Evolutionary conservation across 2,888 invertebrate species (phyloP), one percentile per base, ranked within the genome.

Genomic region (Phrixothrix hirtus): DNA sequence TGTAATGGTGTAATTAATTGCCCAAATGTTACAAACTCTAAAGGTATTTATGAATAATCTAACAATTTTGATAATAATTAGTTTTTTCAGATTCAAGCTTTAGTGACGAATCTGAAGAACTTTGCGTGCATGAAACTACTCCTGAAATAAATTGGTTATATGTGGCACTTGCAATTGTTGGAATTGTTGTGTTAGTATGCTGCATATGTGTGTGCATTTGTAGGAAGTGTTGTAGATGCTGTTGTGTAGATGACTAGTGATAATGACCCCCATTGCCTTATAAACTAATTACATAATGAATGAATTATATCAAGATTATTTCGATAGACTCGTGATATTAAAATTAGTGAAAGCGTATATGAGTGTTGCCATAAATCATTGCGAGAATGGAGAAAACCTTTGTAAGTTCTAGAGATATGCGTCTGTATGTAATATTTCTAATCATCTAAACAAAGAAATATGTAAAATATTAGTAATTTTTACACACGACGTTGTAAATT

Each of bases 1-100:
- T 94, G 94, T 74, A 93, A 94, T 69, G 93, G 93, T 2, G 83
- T 92, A 1, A 82, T 89, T 10, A 94, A 94, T 72, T 94, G 94
- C 73, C 93, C 93, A 1, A 88, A 88, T 68, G 76, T 83, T 10
- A 84, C 87, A 1, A 73, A 77, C 16, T 64, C 64, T 36, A 74
- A 74, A 26, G 82, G 82, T 62, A 73, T 76, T 3, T 21, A 3
- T 3, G 7, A 21, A 5, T 7, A 5, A 21, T 5, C 21, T 21
- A 5, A 21, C 7, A 5, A 21, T 21, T 21, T 21, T 21, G 7
- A 6, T 26, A 9, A 11, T 41, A n/a, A 13, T 15, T 38, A 46
- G 35, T 56, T 38, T 43, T 46, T 69, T 37, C 57, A 75, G 76
- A 71, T 39, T 53, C 65, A 2, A 64, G 63, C 7, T 66, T 72